phyloP scores from a whole-genome alignment of 2,888 invertebrate genomes.

The Zeuzera pyrina region DNA sequence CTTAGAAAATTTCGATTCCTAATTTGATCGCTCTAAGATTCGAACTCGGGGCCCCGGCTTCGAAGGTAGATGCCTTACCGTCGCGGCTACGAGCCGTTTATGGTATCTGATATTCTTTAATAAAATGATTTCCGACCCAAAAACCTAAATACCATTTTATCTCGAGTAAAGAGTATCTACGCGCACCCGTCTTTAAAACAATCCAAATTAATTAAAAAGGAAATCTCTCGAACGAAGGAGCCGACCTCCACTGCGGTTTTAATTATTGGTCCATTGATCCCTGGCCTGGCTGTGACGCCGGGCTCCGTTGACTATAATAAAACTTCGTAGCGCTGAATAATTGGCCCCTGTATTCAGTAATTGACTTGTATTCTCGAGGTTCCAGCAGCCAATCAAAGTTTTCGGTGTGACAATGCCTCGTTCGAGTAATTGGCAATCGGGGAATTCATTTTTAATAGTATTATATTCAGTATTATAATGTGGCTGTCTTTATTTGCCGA shows the following conservation, averaged over 20 bases:
- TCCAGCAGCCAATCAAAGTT: constrained; percentile 58
- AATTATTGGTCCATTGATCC: constrained; percentile 61
- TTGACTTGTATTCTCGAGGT: constrained; percentile 49
- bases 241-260: constrained; percentile 49
- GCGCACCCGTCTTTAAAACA: constrained; percentile 17
- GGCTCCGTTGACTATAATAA: constrained; percentile 44
- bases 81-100: too few species aligned
- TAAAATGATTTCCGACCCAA: too few species aligned
- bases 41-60: too few species aligned
- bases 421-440: constrained; percentile 51
- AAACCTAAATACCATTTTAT: too few species aligned
- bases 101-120: too few species aligned
- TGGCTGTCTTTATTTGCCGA: too few species aligned
- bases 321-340: constrained; percentile 59
- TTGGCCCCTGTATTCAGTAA: constrained; percentile 51
- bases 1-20: too few species aligned
- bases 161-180: too few species aligned
- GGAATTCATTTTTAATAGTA: too few species aligned
- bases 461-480: too few species aligned
- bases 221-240: constrained; percentile 38
- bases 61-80: too few species aligned
- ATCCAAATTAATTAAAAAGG: constrained; percentile 58
- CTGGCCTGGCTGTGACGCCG: constrained; percentile 54
- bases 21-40: too few species aligned
- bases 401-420: constrained; percentile 44